Conservation (phyloP, 2,113 vertebrate species). For the Plecotus auritus region DNA sequence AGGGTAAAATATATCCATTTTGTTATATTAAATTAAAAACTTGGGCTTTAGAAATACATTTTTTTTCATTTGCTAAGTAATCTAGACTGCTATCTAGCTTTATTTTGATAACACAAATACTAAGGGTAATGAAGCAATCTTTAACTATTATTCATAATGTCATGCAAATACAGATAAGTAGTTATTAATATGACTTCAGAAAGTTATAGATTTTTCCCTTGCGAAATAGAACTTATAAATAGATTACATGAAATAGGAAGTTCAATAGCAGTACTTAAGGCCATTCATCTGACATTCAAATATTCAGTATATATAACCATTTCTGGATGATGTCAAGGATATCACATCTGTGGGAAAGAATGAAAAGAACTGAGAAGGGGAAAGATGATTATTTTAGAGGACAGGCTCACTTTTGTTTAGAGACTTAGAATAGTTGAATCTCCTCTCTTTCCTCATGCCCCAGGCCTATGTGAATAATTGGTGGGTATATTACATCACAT, state of each 20-base stretch:
- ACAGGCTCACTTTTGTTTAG: slow-evolving; percentile 60
- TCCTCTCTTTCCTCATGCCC: not conserved
- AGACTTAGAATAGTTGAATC: slow-evolving; percentile 42
- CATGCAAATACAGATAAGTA: slow-evolving; percentile 37
- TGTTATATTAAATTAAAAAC: slow-evolving; percentile 34
- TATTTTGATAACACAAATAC: slow-evolving; percentile 15
- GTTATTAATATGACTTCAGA: slow-evolving; percentile 64
- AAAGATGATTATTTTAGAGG: slow-evolving; percentile 60
- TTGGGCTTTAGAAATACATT: not conserved
- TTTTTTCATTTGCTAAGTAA: slow-evolving; percentile 37
- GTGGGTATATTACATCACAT: slow-evolving; percentile 28
- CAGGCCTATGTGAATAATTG: slow-evolving; percentile 50
- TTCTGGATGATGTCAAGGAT: slow-evolving; percentile 42
- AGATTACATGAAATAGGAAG: slow-evolving; percentile 47
- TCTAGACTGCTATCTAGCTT: not conserved
- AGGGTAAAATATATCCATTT: not conserved
- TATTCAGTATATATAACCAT: slow-evolving; percentile 30
- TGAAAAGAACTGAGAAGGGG: slow-evolving; percentile 44
- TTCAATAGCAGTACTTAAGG: slow-evolving; percentile 45
- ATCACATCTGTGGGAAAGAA: slow-evolving; percentile 58
- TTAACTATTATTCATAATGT: slow-evolving; percentile 30
- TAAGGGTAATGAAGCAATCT: slow-evolving; percentile 12
- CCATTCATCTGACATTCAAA: slow-evolving; percentile 39
- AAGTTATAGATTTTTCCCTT: slow-evolving; percentile 51
- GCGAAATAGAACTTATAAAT: slow-evolving; percentile 60